Evolutionary conservation across 2,888 invertebrate species (phyloP).

Genomic region (Macrosoma leucophasiata): DNA sequence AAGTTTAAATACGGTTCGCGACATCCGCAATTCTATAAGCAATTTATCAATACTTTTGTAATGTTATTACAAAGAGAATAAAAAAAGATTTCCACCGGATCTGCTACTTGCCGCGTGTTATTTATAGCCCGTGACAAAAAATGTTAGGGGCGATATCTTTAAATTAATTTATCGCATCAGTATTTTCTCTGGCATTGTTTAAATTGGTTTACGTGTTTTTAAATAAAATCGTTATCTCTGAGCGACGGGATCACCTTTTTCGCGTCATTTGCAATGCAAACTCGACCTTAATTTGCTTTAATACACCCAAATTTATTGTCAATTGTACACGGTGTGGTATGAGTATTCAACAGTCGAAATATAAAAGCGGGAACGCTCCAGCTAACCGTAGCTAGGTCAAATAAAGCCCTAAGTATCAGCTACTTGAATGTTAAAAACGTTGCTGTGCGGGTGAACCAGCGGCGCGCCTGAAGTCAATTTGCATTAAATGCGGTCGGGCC

Average conservation of each 20-base stretch:
- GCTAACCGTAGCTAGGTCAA: constrained; percentile 47
- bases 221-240: constrained; percentile 9
- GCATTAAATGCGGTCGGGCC: constrained; percentile 68
- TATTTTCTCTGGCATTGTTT: constrained; percentile 18
- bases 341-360: too few species aligned
- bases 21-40: constrained; percentile 15
- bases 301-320: constrained; percentile 32
- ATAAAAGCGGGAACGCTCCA: constrained; percentile 55
- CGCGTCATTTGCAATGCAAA: constrained; percentile 17
- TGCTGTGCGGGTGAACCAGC: constrained; percentile 47
- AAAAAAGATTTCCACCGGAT: constrained; percentile 17
- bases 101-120: constrained; percentile 21
- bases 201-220: constrained; percentile 11
- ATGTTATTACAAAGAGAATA: constrained; percentile 18
- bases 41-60: constrained; percentile 18
- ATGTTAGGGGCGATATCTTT: constrained; percentile 13
- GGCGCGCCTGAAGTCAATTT: constrained; percentile 58
- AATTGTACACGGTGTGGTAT: too few species aligned
- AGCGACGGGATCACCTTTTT: constrained; percentile 13
- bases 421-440: constrained; percentile 68
- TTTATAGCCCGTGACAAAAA: constrained; percentile 23
- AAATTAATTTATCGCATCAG: constrained; percentile 19
- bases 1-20: constrained; percentile 17
- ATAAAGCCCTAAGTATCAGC: constrained; percentile 63
- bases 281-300: constrained; percentile 18